These are phyloP conservation scores for Notothenia rossii DNA, from an alignment of 2,113 vertebrate species.

Conservation along the genomic window DNA sequence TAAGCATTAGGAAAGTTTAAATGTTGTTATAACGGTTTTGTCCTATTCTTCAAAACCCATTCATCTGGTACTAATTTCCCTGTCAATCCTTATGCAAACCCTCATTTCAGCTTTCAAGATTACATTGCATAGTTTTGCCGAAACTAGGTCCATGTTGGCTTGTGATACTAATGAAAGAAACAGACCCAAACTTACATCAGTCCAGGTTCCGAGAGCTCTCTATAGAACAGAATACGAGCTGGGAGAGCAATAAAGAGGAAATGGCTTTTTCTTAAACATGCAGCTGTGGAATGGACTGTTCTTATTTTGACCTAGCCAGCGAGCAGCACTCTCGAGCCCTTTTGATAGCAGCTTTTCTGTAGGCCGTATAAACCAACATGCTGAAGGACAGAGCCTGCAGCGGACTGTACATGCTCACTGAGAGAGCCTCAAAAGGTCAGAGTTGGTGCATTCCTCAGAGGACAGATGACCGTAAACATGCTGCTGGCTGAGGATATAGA, in stretches of 20 bases:
- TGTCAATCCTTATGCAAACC: slow-evolving; percentile 22
- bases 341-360: slow-evolving; percentile 59
- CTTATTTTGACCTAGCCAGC: slow-evolving; percentile 54
- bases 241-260: slow-evolving; percentile 39
- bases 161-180: slow-evolving; percentile 32
- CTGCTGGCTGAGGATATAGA: slow-evolving; percentile 18
- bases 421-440: slow-evolving; percentile 65
- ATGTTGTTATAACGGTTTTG: neutral
- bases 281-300: slow-evolving; percentile 63
- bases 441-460: slow-evolving; percentile 63
- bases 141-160: slow-evolving; percentile 29
- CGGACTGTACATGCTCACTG: slow-evolving; percentile 39
- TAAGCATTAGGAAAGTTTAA: no score
- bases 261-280: slow-evolving; percentile 53
- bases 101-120: slow-evolving; percentile 4
- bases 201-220: slow-evolving; percentile 34
- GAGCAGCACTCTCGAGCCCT: slow-evolving; percentile 71
- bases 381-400: slow-evolving; percentile 58
- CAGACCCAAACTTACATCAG: slow-evolving; percentile 31
- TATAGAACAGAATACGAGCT: slow-evolving; percentile 25
- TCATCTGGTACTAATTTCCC: slow-evolving; percentile 14
- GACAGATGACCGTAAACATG: slow-evolving; percentile 60
- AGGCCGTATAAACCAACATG: slow-evolving; percentile 39
- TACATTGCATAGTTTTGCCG: neutral
- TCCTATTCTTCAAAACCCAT: neutral